phyloP scores from a whole-genome alignment of 2,113 vertebrate genomes.

The Megaleporinus macrocephalus region DNA sequence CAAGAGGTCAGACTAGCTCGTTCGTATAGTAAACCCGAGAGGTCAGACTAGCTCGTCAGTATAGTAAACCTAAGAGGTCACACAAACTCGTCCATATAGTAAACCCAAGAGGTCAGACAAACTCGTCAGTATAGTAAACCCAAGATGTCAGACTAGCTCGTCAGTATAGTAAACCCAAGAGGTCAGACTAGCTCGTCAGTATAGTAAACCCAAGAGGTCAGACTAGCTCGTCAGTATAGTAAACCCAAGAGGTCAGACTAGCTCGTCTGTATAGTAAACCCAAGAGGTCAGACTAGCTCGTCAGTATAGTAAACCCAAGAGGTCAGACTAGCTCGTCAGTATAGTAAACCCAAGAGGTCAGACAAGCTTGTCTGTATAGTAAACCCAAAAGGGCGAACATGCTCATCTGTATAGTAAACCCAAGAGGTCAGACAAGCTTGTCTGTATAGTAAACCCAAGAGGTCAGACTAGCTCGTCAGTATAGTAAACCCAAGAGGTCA shows the following conservation, averaged over 20 bases:
- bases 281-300: neutral
- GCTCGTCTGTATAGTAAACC: no score
- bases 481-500: neutral
- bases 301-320: neutral
- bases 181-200: neutral
- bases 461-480: neutral
- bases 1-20: neutral
- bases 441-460: neutral
- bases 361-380: neutral
- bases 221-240: neutral
- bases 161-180: neutral
- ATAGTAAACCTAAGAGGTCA: neutral
- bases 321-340: neutral
- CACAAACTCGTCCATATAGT: no score
- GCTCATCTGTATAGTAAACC: no score
- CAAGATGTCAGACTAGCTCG: neutral
- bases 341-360: neutral
- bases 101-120: neutral
- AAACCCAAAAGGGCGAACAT: neutral
- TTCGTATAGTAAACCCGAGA: neutral
- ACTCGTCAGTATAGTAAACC: neutral
- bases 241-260: neutral
- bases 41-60: neutral
- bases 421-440: neutral
- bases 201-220: neutral